Base-by-base conservation (phyloP, 2,888 invertebrate genomes). In the Microplitis deprimator region DNA sequence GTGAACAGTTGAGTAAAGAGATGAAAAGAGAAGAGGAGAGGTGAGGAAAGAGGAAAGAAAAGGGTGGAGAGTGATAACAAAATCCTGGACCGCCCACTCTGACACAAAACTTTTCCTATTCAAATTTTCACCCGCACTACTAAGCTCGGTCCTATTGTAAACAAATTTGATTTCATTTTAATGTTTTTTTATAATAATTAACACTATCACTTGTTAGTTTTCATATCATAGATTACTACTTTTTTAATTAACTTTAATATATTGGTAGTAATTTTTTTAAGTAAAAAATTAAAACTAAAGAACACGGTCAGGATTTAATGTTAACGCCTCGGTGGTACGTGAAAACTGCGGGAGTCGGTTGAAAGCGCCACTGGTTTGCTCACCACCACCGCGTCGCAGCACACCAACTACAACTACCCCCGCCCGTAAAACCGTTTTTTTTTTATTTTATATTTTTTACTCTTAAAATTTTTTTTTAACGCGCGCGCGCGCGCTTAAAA, bases 401-500 rank as follows among this genome's bases (percentile, higher is more conserved):
- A 13, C 50, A 79, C 77, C 82, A 80, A 79, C 77, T 76, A 76
- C 78, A 77, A 77, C 65, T 77, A 77, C 82, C 50, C 79, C 79
- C 72, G 77, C 71, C 74, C 75, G 73, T 13, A 50, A 50, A 13
- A 13, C 5, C 5, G 3, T 50, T 50, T 13, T 13, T 8, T 77
- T 78, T 64, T 75, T 75, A 72, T 70, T 17, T 61, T 39, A 62
- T 78, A 59, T 59, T 69, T 50, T 50, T 50, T 29, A 29, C 29
- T 29, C 29, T 29, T 29, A 16, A 40, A 39, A n/a, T 40, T 68
- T 10, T 38, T 68, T 60, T 60, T 17, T 40, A n/a, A 62, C 75
- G 70, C 71, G 41, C 76, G 73, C 73, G 73, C 73, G 73, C 75
- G 82, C 69, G 83, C 81, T 13, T 13, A 50, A 13, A 50, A 50